A percentile compares a stretch with the other conserved stretches of the same genome.
These are phyloP conservation scores for Cyprinus carpio DNA, from an alignment of 2,113 vertebrate genomes.

Conservation along the genomic window DNA sequence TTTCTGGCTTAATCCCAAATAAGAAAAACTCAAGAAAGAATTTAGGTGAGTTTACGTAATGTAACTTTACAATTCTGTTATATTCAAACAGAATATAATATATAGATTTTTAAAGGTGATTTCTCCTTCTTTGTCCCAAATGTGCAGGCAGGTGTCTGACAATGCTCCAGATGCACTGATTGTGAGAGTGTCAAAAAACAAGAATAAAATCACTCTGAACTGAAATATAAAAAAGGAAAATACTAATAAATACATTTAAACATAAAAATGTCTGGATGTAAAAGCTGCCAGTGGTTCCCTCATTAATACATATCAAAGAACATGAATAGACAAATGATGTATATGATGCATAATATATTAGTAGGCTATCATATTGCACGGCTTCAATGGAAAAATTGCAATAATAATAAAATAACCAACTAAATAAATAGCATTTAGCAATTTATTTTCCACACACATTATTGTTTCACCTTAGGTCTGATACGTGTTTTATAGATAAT, in stretches of 20 bases:
- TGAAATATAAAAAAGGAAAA: not conserved
- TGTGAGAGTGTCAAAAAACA: not conserved
- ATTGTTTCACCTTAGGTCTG: not conserved
- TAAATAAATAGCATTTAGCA: not conserved
- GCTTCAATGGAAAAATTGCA: not conserved
- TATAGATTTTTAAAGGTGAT: not conserved
- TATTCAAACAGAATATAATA: not conserved
- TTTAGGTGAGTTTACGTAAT: not conserved
- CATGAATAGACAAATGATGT: not conserved
- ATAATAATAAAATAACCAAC: not conserved
- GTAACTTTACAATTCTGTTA: not conserved
- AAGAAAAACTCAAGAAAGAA: not conserved
- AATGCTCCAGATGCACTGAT: not conserved
- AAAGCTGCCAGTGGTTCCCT: not conserved
- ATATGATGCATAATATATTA: too few relatives aligned
- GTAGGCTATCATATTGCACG: not conserved
- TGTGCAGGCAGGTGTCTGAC: slow-evolving; percentile 8
- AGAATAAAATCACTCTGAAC: not conserved
- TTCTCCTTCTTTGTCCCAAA: not conserved
- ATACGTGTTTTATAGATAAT: not conserved
- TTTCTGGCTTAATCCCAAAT: slow-evolving; percentile 18
- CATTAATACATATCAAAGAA: not conserved
- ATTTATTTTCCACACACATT: not conserved
- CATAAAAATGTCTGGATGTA: not conserved
- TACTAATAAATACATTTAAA: not conserved